Evolutionary conservation across 2,888 invertebrate species (phyloP), one percentile per base, ranked within the genome.

Genomic region (Idaea biselata): DNA sequence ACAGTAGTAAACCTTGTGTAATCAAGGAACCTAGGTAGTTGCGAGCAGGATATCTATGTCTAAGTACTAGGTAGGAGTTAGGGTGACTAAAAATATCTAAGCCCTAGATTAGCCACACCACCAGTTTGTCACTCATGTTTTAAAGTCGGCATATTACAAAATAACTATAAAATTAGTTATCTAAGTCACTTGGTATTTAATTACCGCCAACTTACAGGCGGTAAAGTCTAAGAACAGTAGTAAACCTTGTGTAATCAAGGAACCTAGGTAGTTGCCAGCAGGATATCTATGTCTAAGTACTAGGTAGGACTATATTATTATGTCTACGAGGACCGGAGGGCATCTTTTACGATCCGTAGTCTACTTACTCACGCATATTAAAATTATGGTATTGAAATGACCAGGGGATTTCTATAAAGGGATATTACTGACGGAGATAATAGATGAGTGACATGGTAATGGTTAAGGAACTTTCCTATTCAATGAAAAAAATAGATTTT

Each of bases 281-380:
- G 44, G 44, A 44, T 44, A 44, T 44, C 44, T 44, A 44, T 14
- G 14, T 44, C 44, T 44, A 44, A 44, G 1, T 44, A 44, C 44
- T 44, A 44, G 44, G 44, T 44, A 44, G 44, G 44, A 44, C 44
- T 44, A 44, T 44, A 44, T 44, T 44, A 44, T 44, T 44, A 44
- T 44, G 44, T 44, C 44, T 44, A 44, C 44, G 44, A 14, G 11
- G 44, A 44, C 44, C 44, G 44, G 44, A 44, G 44, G 44, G 44
- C 44, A 44, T 44, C 44, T 44, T 44, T 44, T 44, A 44, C 44
- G 44, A 44, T 44, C 44, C 14, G 44, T 44, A 44, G 6, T 44
- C 44, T 44, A 44, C 44, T 44, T 44, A 44, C 44, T 44, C 14
- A 44, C 44, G 44, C 11, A 44, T 44, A 44, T 44, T 44, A 44